These are phyloP conservation scores for Chaunax sp. DNA, from an alignment of 2,797 vertebrate species.

Conservation along the genomic window DNA sequence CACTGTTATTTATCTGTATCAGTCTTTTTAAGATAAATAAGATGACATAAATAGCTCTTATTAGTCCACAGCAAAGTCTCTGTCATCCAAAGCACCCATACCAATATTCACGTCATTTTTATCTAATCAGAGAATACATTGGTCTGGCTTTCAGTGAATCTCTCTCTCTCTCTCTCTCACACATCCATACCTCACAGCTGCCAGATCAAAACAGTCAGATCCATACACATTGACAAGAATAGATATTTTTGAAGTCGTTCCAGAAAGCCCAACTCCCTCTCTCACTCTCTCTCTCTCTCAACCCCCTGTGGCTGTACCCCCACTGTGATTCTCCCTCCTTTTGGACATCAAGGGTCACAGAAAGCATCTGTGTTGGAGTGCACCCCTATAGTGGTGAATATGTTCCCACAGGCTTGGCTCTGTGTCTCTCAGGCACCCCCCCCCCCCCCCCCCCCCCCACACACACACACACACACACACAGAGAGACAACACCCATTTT, in stretches of 20 bases:
- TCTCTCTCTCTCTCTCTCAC: conserved; percentile 10
- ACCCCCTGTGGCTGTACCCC: conserved; percentile 59
- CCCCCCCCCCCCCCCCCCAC: conserved; percentile 20
- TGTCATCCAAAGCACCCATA: conserved; percentile 33
- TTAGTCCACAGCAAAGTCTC: conserved; percentile 42
- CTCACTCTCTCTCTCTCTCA: conserved; percentile 27
- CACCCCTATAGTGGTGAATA: conserved; percentile 65
- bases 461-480: conserved; percentile 16
- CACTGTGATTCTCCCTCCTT: conserved; percentile 60
- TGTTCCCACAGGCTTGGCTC: conserved; percentile 60
- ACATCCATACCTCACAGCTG: conserved; percentile 57
- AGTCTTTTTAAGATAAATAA: conserved; percentile 31
- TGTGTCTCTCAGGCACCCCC: conserved; percentile 41
- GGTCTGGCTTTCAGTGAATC: conserved; percentile 47
- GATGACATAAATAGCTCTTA: conserved; percentile 45
- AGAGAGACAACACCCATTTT: conserved; percentile 52
- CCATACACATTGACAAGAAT: conserved; percentile 73
- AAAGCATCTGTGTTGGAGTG: conserved; percentile 68
- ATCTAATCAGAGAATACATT: conserved; percentile 39
- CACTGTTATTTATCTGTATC: conserved; percentile 18
- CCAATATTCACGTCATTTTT: conserved; percentile 40
- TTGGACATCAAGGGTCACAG: conserved; percentile 72
- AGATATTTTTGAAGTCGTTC: conserved; percentile 74
- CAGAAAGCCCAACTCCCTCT: conserved; percentile 57
- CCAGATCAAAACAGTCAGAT: conserved; percentile 77